These are phyloP conservation scores for Ypsolopha sequella DNA, from an alignment of 2,888 invertebrate genomes.

Conservation along the genomic window DNA sequence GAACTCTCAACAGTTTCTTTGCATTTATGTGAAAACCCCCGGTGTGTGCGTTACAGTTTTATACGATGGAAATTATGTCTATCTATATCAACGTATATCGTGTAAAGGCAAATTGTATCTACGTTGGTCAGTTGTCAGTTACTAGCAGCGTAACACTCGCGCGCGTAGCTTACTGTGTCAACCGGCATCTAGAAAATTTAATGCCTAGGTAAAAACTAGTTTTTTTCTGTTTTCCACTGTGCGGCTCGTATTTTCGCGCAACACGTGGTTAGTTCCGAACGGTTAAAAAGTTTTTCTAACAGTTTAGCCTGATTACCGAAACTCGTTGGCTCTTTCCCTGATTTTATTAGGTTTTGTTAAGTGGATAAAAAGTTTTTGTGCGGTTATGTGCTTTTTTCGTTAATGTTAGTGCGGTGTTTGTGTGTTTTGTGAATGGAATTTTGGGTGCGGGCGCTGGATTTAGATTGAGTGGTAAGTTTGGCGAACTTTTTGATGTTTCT, in stretches of 20 bases:
- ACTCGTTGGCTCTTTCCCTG: constrained; percentile 12
- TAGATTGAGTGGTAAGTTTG: neutral
- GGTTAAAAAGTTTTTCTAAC: constrained; percentile 31
- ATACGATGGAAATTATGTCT: constrained; percentile 63
- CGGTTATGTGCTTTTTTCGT: constrained; percentile 24
- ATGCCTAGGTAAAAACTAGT: neutral
- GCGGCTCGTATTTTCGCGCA: constrained; percentile 21
- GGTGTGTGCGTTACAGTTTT: constrained; percentile 15
- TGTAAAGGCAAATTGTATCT: constrained; percentile 43
- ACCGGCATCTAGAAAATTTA: neutral
- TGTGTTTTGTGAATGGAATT: constrained; percentile 21
- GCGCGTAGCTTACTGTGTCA: constrained; percentile 9
- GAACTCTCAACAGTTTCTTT: constrained; percentile 7
- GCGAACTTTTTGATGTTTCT: too few relatives aligned
- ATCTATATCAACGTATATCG: constrained; percentile 23
- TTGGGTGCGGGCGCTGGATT: neutral
- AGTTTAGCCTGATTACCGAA: constrained; percentile 38
- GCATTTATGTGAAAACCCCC: constrained; percentile 5
- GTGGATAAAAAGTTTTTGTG: constrained; percentile 19
- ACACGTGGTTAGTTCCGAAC: constrained; percentile 37
- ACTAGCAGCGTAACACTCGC: constrained; percentile 43
- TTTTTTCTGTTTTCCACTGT: neutral
- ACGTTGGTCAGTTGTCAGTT: constrained; percentile 61
- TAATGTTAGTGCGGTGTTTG: constrained; percentile 18
- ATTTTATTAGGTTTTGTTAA: constrained; percentile 18